phyloP scores from a whole-genome alignment of 2,888 invertebrate species.

The Piscicola geometra region DNA sequence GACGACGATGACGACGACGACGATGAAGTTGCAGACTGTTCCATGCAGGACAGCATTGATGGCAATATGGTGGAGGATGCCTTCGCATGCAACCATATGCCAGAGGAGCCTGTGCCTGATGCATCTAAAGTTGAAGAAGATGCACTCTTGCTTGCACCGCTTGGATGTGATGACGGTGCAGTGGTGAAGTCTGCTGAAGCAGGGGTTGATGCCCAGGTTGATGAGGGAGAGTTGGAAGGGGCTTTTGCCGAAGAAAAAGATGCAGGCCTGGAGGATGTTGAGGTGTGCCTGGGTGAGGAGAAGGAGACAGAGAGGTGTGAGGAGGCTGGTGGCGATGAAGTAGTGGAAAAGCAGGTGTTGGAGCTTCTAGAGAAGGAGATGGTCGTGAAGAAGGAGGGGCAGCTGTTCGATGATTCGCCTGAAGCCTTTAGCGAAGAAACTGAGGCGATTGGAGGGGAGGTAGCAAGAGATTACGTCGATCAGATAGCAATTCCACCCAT shows the following conservation, averaged over 20 bases:
- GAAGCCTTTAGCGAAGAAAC: no score
- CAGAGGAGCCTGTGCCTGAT: background rate
- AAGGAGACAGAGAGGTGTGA: background rate
- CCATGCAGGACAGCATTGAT: background rate
- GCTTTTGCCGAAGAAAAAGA: no score
- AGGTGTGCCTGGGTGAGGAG: background rate
- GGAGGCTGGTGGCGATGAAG: background rate
- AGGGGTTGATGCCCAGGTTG: background rate
- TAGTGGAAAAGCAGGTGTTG: slow-evolving; percentile 6
- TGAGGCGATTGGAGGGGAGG: no score
- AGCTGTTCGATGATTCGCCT: no score
- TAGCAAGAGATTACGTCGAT: no score
- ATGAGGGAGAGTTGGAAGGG: no score
- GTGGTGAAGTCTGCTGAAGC: background rate
- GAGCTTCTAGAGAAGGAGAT: slow-evolving; percentile 2
- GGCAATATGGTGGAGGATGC: background rate
- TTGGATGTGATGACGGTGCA: background rate
- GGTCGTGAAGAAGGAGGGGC: no score
- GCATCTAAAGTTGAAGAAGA: background rate
- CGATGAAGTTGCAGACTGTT: background rate
- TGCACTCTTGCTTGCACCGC: background rate
- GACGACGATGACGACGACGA: background rate
- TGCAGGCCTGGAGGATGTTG: no score
- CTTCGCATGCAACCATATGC: background rate
- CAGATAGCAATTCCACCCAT: no score